A percentile compares a stretch with the other conserved stretches of the same genome.
These are phyloP conservation scores for Agrypnus murinus DNA, from an alignment of 2,888 invertebrate species.

Conservation along the genomic window DNA sequence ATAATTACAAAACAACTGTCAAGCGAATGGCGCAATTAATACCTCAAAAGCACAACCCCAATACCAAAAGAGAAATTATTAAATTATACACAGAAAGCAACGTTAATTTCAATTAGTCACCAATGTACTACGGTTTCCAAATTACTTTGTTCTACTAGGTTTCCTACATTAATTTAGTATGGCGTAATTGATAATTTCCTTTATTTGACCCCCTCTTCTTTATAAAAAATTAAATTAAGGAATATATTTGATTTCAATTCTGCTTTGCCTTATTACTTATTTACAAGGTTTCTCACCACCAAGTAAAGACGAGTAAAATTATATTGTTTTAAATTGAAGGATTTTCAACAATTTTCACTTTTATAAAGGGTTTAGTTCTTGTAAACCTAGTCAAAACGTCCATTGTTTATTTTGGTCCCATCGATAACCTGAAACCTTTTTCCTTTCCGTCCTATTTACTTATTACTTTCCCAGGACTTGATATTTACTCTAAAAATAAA, in stretches of 20 bases:
- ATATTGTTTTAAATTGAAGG: too few species aligned
- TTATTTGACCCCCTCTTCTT: conserved; percentile 6
- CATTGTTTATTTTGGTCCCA: conserved; percentile 12
- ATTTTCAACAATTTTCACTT: too few species aligned
- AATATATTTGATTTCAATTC: too few species aligned
- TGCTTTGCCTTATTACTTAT: too few species aligned
- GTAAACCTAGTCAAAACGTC: not conserved
- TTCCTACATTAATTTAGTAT: not conserved
- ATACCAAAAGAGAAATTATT: conserved; percentile 40
- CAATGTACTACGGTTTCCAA: conserved; percentile 38
- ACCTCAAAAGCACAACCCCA: conserved; percentile 33
- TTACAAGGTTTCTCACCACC: too few species aligned
- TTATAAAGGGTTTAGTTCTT: too few species aligned
- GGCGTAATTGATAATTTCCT: too few species aligned
- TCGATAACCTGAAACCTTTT: conserved; percentile 11
- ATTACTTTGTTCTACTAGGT: conserved; percentile 41
- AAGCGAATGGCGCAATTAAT: conserved; percentile 35
- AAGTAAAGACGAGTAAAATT: too few species aligned
- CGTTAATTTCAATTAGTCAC: conserved; percentile 46
- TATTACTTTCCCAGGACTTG: conserved; percentile 19
- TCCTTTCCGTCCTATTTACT: conserved; percentile 20
- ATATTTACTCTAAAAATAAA: conserved; percentile 24
- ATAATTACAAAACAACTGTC: conserved; percentile 18
- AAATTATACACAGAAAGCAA: conserved; percentile 42
- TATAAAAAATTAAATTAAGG: not conserved